Percentiles rank a stretch among this genome's conserved stretches.
Conservation (phyloP, 1,140 invertebrate species). For the Cyrtorhinus lividipennis region DNA sequence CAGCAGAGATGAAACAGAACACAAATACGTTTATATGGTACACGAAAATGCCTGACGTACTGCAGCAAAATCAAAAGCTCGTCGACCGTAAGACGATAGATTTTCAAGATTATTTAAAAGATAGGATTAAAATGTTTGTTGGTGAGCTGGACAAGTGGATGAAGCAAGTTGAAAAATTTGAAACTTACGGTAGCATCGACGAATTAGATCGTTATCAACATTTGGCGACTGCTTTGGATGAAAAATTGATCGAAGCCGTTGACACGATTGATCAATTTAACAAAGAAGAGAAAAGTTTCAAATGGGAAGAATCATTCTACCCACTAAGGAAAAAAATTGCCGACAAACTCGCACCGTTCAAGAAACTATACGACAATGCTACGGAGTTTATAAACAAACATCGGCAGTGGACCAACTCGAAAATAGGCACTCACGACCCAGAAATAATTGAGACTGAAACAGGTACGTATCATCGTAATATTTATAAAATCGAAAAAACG, state of each 20-base stretch:
- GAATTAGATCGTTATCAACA: constrained; percentile 72
- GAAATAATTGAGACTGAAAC: constrained; percentile 77
- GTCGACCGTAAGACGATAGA: constrained; percentile 68
- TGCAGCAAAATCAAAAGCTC: constrained; percentile 66
- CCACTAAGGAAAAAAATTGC: constrained; percentile 50
- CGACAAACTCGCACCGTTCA: constrained; percentile 47
- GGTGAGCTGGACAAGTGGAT: constrained; percentile 67
- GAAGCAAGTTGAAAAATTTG: constrained; percentile 70
- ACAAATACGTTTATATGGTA: constrained; percentile 73
- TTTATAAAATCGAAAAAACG: constrained; percentile 78
- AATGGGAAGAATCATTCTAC: constrained; percentile 79
- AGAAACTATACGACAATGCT: constrained; percentile 75
- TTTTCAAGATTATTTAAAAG: constrained; percentile 67
- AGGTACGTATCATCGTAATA: constrained; percentile 56
- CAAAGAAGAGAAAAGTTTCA: constrained; percentile 78
- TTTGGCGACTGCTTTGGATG: constrained; percentile 58
- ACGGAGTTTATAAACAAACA: constrained; percentile 73
- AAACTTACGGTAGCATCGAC: constrained; percentile 76
- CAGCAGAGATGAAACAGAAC: constrained; percentile 73
- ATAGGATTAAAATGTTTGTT: constrained; percentile 49
- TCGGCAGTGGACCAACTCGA: constrained; percentile 66
- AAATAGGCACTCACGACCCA: constrained; percentile 71
- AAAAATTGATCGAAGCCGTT: constrained; percentile 50
- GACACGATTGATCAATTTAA: constrained; percentile 80
- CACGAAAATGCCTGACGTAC: constrained; percentile 56